A percentile compares a stretch with the other conserved stretches of the same genome.
Evolutionary conservation across 2,888 invertebrate species (phyloP).

Genomic region (Azorinus chamasolen): DNA sequence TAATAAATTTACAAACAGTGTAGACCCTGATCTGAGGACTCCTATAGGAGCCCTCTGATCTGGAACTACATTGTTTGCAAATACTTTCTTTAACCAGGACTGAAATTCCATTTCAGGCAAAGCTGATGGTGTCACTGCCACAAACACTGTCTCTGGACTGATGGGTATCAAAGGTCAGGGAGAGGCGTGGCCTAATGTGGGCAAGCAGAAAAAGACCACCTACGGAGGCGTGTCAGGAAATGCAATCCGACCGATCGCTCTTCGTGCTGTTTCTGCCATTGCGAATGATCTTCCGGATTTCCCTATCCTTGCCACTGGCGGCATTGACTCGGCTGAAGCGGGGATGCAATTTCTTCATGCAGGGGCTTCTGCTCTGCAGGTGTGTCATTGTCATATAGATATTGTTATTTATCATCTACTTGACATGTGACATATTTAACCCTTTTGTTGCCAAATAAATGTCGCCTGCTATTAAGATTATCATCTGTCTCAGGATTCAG

Average conservation of each 20-base stretch:
- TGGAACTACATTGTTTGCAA: no score
- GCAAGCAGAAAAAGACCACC: constrained; percentile 92
- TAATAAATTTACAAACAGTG: no score
- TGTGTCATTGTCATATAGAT: no score
- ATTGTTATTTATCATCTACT: no score
- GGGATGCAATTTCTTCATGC: constrained; percentile 97
- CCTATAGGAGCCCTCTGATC: no score
- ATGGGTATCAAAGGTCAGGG: constrained; percentile 95
- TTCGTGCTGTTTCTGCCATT: constrained; percentile 96
- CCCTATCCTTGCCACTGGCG: constrained; percentile 98
- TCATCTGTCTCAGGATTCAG: no score
- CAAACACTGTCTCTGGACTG: constrained; percentile 98
- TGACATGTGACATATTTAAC: no score
- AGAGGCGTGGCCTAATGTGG: constrained; percentile 97
- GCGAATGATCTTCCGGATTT: constrained; percentile 93
- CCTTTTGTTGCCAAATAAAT: no score
- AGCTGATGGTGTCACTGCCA: constrained; percentile 98
- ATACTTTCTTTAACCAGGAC: no score
- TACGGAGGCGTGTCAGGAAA: constrained; percentile 98
- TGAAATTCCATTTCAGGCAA: constrained; percentile 90
- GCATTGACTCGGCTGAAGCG: constrained; percentile 98
- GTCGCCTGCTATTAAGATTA: no score
- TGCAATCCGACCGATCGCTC: constrained; percentile 97
- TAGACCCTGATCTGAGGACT: no score
- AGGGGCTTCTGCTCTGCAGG: constrained; percentile 97